Conservation (phyloP, 2,113 vertebrate genomes). For the Axis porcinus region DNA sequence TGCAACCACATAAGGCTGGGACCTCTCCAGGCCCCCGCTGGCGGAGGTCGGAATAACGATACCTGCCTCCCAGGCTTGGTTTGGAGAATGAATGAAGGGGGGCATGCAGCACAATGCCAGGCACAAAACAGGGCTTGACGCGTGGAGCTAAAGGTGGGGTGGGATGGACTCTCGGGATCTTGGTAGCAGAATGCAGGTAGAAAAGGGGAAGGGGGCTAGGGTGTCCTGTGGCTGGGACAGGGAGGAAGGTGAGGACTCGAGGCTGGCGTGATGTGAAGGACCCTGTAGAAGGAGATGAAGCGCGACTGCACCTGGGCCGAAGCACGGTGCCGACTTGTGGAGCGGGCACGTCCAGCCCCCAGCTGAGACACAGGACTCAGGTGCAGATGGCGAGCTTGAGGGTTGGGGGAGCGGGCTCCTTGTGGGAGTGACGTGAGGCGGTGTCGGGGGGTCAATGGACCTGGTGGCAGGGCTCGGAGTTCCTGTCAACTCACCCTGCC, state of each 20-base stretch:
- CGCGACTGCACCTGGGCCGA: background rate
- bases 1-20: background rate
- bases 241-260: background rate
- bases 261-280: background rate
- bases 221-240: background rate
- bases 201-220: background rate
- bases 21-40: background rate
- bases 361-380: background rate
- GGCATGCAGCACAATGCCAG: fast-evolving
- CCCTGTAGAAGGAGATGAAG: background rate
- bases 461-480: fast-evolving
- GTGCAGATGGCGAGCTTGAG: background rate
- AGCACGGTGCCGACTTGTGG: fast-evolving
- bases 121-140: background rate
- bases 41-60: background rate
- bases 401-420: background rate
- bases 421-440: too few species aligned
- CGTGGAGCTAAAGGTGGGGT: fast-evolving
- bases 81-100: background rate
- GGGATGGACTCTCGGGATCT: too few species aligned
- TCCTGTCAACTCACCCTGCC: background rate
- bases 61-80: background rate
- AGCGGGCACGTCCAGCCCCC: background rate
- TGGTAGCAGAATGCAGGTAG: background rate
- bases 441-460: background rate